Evolutionary conservation across 2,797 vertebrate species (phyloP).

Genomic region (Alectoris magna): DNA sequence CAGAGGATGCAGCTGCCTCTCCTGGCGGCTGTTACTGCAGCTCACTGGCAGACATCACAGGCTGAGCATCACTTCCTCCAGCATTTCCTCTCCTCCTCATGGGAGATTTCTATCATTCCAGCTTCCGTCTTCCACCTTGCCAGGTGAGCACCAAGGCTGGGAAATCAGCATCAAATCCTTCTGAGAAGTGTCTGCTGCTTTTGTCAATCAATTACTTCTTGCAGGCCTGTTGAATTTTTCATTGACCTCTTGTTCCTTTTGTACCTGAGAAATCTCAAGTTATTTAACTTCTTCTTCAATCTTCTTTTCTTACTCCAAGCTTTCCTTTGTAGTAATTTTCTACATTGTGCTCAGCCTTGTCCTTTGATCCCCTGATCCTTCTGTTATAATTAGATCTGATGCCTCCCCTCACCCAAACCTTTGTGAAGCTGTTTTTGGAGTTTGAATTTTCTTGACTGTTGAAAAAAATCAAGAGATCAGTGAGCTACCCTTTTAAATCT

Average conservation of each 20-base stretch:
- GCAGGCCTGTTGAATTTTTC: not conserved
- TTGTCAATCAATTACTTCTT: constrained; percentile 8
- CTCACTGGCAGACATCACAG: not conserved
- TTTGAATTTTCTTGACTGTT: not conserved
- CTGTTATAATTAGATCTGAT: not conserved
- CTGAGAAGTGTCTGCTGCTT: not conserved
- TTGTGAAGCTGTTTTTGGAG: not conserved
- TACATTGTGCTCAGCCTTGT: not conserved
- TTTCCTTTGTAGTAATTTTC: not conserved
- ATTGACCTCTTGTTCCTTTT: not conserved
- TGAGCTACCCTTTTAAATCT: not conserved
- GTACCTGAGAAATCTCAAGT: not conserved
- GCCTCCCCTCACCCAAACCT: not conserved
- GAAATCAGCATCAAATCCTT: not conserved
- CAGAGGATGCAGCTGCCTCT: not conserved
- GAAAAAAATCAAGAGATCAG: not conserved
- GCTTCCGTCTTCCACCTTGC: not conserved
- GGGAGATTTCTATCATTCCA: not conserved
- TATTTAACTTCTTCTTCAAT: not conserved
- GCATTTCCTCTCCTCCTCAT: not conserved
- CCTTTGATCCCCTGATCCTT: not conserved
- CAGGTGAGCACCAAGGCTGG: not conserved
- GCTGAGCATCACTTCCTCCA: not conserved
- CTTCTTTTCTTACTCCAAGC: not conserved
- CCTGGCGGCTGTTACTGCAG: not conserved